Base-by-base conservation (phyloP, 2,113 vertebrate genomes). In the Otocyon megalotis region DNA sequence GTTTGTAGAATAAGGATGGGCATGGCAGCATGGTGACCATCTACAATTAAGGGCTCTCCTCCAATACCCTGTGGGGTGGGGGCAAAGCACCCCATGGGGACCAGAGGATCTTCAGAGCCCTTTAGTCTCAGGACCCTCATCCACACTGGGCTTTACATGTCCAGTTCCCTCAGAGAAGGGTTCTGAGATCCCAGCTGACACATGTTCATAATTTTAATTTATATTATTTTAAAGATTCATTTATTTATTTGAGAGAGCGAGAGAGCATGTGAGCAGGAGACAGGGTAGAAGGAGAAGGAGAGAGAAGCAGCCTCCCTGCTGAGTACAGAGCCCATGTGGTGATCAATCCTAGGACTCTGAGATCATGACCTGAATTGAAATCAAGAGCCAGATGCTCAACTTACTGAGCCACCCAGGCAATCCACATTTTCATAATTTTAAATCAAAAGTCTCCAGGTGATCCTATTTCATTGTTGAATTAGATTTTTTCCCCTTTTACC, bases 21-120 rank as follows among this genome's bases (percentile, higher is more conserved):
- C 17, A 54, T 1, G 17, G 32, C 83, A 60, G 13, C 32, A 0
- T 12, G 5, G 19, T 6, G 48, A n/a, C 4, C 2, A 7, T 3
- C 30, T 85, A 83, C 35, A 58, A 5, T 56, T 54, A 19, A 35
- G 48, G 50, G 56, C 14, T 17, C 0, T 4, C 28, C 84, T 35
- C 5, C 9, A 14, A 3, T 26, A 69, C 19, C 17, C 28, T 32
- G 48, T 12, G 5, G 58, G 62, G 1, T 35, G 15, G 35, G 62
- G 48, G 17, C 22, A 20, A 5, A 74, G 54, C 22, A 13, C 65
- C 90, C 35, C 62, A 3, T 13, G 28, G 56, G 13, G 8, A n/a
- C 37, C 81, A 15, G 10, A 81, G n/a, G 48, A 28, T n/a, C 26
- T n/a, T 19, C 53, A 13, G 35, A 28, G 37, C 17, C 16, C 37